Conservation (phyloP, 2,888 invertebrate genomes). For the Melolontha melolontha region DNA sequence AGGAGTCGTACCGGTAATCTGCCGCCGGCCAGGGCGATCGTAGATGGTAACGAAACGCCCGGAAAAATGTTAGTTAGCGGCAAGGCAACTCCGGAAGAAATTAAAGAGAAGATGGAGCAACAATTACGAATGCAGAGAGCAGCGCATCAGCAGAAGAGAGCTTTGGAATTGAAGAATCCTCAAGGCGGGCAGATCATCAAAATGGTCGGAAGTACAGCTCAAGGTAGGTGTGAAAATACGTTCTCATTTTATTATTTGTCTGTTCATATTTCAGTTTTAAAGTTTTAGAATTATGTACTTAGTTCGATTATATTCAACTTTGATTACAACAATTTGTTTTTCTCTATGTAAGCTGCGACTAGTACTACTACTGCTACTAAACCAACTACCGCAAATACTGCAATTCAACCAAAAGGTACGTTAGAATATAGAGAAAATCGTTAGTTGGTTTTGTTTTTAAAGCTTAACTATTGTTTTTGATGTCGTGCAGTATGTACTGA, state of each 20-base stretch:
- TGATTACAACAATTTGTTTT: constrained; percentile 44
- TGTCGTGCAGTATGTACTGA: constrained; percentile 5
- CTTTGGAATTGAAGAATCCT: constrained; percentile 70
- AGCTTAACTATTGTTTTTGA: constrained; percentile 44
- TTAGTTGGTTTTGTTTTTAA: constrained; percentile 36
- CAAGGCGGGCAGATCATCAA: constrained; percentile 67
- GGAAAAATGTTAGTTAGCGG: constrained; percentile 66
- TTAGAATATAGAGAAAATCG: constrained; percentile 43
- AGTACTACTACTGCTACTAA: constrained; percentile 55
- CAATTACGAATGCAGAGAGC: constrained; percentile 89
- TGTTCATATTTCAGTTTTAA: background rate
- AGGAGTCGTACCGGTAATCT: constrained; percentile 83
- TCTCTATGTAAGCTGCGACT: constrained; percentile 50
- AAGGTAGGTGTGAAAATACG: constrained; percentile 65
- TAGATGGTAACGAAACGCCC: constrained; percentile 58
- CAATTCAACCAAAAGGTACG: constrained; percentile 66
- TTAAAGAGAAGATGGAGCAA: constrained; percentile 92
- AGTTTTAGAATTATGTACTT: background rate
- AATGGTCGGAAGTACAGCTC: constrained; percentile 68
- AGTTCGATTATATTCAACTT: background rate
- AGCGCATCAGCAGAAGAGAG: constrained; percentile 89
- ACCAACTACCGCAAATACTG: constrained; percentile 61
- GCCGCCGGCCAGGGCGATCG: constrained; percentile 66
- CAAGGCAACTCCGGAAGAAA: constrained; percentile 78
- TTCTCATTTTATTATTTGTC: background rate